A percentile compares a stretch with the other conserved stretches of the same genome.
phyloP scores from a whole-genome alignment of 2,888 invertebrate genomes.

The Keiferia lycopersicella region DNA sequence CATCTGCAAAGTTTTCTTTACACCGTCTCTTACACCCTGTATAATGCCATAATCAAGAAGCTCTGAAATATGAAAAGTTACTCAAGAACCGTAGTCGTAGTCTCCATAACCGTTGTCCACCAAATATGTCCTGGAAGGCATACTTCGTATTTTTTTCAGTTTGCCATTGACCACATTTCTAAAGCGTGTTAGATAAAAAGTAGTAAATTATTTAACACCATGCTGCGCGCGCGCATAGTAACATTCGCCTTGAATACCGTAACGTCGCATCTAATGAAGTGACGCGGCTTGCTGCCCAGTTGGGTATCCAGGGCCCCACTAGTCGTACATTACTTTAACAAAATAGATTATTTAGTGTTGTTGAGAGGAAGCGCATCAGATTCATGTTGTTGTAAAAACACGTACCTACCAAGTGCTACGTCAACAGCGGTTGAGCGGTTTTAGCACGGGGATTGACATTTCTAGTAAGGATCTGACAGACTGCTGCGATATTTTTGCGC shows the following conservation, averaged over 20 bases:
- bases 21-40: not conserved
- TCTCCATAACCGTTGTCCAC: not conserved
- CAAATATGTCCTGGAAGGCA: not conserved
- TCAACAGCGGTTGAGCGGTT: no score
- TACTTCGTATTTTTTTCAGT: not conserved
- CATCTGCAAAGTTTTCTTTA: not conserved
- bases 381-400: no score
- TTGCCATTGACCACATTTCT: not conserved
- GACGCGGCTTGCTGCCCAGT: conserved; percentile 17
- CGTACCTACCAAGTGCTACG: no score
- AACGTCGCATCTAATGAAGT: conserved; percentile 37
- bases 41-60: no score
- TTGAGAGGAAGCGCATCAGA: no score
- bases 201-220: not conserved
- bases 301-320: not conserved
- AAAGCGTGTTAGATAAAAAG: not conserved
- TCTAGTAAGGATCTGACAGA: no score
- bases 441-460: no score
- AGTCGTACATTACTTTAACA: not conserved
- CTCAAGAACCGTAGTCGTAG: not conserved
- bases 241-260: conserved; percentile 55
- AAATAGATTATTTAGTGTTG: no score
- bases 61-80: not conserved
- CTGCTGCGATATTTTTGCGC: no score
- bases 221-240: conserved; percentile 48